Conservation (phyloP, 2,888 invertebrate species). For the Hoplodrina blanda region DNA sequence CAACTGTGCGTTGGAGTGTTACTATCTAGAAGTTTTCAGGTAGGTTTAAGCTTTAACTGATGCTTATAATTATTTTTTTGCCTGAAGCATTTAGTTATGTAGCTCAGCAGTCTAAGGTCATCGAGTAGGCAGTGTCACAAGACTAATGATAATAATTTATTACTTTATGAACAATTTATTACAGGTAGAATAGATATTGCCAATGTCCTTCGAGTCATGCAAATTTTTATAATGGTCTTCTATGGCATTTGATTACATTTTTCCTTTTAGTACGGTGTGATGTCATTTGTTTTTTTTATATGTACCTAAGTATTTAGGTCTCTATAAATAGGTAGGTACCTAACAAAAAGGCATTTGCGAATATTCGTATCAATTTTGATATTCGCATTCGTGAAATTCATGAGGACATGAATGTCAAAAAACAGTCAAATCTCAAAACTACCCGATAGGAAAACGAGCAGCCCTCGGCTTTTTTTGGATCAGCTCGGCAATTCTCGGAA, state of each 20-base stretch:
- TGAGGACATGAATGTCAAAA: no score
- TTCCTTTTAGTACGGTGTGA: constrained; percentile 14
- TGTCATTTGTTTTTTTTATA: constrained; percentile 11
- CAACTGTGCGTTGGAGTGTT: background rate
- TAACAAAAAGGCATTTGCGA: no score
- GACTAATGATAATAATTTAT: constrained; percentile 24
- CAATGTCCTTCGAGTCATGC: constrained; percentile 35
- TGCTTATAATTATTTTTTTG: background rate
- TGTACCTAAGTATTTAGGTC: no score
- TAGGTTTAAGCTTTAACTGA: background rate
- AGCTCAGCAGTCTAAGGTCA: constrained; percentile 24
- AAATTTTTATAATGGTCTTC: constrained; percentile 38
- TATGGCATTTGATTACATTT: constrained; percentile 9
- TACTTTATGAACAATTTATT: background rate
- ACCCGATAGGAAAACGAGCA: no score
- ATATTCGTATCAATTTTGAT: no score
- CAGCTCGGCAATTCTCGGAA: no score
- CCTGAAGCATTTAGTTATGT: background rate
- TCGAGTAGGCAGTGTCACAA: constrained; percentile 18
- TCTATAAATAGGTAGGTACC: no score
- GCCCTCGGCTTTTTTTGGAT: no score
- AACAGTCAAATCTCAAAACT: no score
- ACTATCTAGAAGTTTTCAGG: no score
- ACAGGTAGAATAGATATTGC: constrained; percentile 2
- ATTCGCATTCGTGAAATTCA: no score